Conservation (phyloP, 2,888 invertebrate genomes). For the Spicauda simplicius region DNA sequence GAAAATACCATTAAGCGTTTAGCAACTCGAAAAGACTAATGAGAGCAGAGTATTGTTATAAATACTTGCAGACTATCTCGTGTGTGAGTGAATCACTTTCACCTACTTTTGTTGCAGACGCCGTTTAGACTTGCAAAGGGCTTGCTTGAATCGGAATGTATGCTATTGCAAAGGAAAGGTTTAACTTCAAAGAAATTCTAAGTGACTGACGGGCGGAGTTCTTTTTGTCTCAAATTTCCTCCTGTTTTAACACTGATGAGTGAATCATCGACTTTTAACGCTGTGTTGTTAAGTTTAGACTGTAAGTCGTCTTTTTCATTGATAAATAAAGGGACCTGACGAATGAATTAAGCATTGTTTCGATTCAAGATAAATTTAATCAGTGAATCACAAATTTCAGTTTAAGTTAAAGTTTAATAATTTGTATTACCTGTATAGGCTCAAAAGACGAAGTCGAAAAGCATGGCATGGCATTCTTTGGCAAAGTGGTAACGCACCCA, state of each 20-base stretch:
- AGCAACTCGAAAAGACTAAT: background rate
- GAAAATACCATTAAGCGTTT: background rate
- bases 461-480: too few relatives aligned
- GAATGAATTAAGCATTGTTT: too few relatives aligned
- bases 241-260: conserved; percentile 18
- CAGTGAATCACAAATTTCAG: too few relatives aligned
- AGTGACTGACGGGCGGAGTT: conserved; percentile 10
- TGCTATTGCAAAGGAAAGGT: conserved; percentile 34
- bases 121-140: conserved; percentile 33
- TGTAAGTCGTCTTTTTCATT: background rate
- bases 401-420: too few relatives aligned
- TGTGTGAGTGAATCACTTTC: conserved; percentile 2
- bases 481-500: too few relatives aligned
- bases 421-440: too few relatives aligned
- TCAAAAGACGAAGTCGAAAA: too few relatives aligned
- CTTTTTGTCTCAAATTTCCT: conserved; percentile 16
- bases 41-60: background rate
- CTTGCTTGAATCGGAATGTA: conserved; percentile 21
- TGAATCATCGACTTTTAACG: conserved; percentile 26
- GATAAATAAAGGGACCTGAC: too few relatives aligned
- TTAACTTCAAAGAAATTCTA: conserved; percentile 35
- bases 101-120: conserved; percentile 22
- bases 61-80: background rate
- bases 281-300: background rate
- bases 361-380: too few relatives aligned